Conservation (phyloP, 2,797 vertebrate species). For the Brachyalestes nurse region DNA sequence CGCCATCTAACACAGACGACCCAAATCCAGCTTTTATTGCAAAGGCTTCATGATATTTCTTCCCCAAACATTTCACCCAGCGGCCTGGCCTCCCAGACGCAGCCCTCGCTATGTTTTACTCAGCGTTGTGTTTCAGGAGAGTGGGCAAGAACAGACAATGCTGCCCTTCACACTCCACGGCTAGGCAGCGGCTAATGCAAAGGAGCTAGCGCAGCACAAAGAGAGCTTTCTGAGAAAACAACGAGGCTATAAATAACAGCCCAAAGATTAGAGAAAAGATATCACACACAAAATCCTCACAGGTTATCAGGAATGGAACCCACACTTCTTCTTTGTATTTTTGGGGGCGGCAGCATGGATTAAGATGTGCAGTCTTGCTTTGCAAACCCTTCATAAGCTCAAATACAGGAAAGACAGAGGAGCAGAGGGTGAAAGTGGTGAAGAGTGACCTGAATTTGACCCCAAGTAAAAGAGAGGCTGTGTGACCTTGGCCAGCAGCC, state of each 20-base stretch:
- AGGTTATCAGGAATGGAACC: background rate
- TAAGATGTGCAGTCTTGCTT: slow-evolving; percentile 9
- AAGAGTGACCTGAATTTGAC: slow-evolving; percentile 42
- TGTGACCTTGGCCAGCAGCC: slow-evolving; percentile 14
- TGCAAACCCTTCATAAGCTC: background rate
- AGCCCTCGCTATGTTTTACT: slow-evolving; percentile 35
- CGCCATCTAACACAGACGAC: background rate
- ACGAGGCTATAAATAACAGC: slow-evolving; percentile 23
- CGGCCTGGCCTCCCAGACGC: slow-evolving; percentile 4
- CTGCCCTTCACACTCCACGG: slow-evolving; percentile 1
- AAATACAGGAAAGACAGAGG: background rate
- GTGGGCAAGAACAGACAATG: slow-evolving; percentile 32
- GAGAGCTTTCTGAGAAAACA: slow-evolving; percentile 37
- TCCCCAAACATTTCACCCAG: slow-evolving; percentile 16
- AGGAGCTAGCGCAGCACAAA: slow-evolving; percentile 26
- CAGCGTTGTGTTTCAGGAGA: slow-evolving; percentile 43
- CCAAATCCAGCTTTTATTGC: slow-evolving; percentile 51
- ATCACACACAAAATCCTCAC: slow-evolving; percentile 15
- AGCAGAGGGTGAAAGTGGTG: background rate
- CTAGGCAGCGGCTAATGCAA: slow-evolving; percentile 13
- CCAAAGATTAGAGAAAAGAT: slow-evolving; percentile 33
- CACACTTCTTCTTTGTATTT: background rate
- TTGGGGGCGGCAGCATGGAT: background rate
- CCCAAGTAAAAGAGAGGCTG: background rate
- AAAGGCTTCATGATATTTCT: slow-evolving; percentile 42